A percentile compares a stretch with the other conserved stretches of the same genome.
These are phyloP conservation scores for Fregetta grallaria DNA, from an alignment of 2,113 vertebrate genomes.

Conservation along the genomic window DNA sequence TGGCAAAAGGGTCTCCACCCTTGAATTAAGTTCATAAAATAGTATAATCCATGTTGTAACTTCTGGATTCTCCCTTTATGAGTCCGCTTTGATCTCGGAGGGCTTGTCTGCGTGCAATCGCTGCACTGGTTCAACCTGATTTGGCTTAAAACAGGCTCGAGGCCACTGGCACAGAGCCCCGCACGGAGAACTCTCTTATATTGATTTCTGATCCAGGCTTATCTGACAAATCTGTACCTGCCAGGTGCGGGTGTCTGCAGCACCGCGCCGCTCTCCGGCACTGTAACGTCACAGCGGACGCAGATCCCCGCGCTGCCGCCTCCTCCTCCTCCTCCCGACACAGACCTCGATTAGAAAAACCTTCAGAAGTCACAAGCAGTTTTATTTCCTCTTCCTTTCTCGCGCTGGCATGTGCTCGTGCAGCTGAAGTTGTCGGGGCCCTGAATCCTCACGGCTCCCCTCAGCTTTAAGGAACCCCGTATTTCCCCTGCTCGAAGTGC, in stretches of 20 bases:
- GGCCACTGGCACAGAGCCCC: background rate
- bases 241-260: background rate
- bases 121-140: background rate
- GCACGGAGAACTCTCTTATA: fast-evolving
- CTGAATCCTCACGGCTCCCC: background rate
- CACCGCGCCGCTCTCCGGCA: fast-evolving
- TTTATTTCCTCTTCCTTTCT: background rate
- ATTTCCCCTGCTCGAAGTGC: background rate
- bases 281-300: fast-evolving
- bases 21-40: background rate
- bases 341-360: background rate
- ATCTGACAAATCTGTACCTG: too few relatives aligned
- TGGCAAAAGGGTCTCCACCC: background rate
- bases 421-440: background rate
- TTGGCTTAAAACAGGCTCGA: background rate
- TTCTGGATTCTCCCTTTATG: background rate
- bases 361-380: background rate
- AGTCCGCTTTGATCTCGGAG: background rate
- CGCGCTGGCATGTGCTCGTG: background rate
- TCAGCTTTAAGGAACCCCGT: fast-evolving
- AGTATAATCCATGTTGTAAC: background rate
- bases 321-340: background rate
- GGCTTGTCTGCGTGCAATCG: background rate
- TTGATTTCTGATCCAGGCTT: background rate
- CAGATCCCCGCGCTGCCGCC: fast-evolving